Evolutionary conservation across 2,888 invertebrate species (phyloP).

Genomic region (Melangyna quadrimaculata): DNA sequence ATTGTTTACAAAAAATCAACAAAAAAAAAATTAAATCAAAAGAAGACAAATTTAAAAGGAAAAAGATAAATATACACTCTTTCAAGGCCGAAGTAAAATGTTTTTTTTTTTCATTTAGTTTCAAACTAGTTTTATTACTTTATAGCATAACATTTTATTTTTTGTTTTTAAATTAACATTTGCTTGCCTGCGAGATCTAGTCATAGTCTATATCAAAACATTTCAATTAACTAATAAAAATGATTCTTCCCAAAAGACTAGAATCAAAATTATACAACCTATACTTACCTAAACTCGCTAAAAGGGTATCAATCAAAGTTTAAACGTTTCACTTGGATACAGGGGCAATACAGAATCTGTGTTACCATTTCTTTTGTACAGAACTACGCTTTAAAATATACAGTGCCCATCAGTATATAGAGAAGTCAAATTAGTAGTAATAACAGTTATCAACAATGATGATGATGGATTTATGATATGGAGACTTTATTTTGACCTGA

Average conservation of each 20-base stretch:
- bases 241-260: neutral
- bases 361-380: neutral
- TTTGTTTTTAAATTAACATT: neutral
- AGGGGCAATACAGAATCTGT: neutral
- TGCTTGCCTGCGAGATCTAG: neutral
- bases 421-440: neutral
- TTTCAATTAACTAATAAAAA: neutral
- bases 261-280: neutral
- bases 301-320: neutral
- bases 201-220: neutral
- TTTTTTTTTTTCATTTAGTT: neutral
- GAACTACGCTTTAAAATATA: too few species aligned
- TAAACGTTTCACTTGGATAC: neutral
- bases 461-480: neutral
- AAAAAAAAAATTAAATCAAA: neutral
- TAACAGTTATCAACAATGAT: neutral
- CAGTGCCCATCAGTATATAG: neutral
- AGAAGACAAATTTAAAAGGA: neutral
- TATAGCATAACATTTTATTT: neutral
- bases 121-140: slow-evolving; percentile 3
- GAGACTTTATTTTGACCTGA: slow-evolving; percentile 5
- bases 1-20: slow-evolving; percentile 31
- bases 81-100: slow-evolving; percentile 34
- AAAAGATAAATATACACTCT: slow-evolving; percentile 11
- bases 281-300: neutral